phyloP scores from a whole-genome alignment of 1,140 invertebrate genomes.

The Steinernema khuongi region DNA sequence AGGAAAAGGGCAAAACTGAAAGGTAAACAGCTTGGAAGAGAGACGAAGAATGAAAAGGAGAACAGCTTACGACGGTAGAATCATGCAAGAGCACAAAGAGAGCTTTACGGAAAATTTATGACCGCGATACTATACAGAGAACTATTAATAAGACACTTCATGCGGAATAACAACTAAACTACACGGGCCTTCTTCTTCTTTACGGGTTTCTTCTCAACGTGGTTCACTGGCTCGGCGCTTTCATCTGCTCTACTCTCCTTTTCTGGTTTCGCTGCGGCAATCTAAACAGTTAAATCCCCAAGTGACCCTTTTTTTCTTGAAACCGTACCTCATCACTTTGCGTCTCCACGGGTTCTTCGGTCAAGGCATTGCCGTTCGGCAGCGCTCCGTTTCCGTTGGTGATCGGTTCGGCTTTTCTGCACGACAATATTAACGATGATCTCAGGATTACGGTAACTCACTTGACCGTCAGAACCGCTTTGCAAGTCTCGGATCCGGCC shows the following conservation, averaged over 20 bases:
- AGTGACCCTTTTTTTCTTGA: neutral
- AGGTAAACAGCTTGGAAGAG: slow-evolving; percentile 7
- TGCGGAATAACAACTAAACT: neutral
- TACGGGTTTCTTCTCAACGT: neutral
- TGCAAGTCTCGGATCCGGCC: slow-evolving; percentile 69
- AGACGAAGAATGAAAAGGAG: neutral
- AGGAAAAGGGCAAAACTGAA: neutral
- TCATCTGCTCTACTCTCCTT: neutral
- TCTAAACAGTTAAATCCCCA: neutral
- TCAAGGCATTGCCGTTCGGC: neutral
- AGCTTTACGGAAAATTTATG: neutral
- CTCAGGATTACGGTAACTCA: neutral
- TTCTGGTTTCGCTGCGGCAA: neutral
- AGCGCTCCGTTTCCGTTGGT: slow-evolving; percentile 1
- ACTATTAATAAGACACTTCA: neutral
- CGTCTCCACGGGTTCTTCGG: neutral
- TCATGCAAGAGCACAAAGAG: neutral
- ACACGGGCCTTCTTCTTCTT: slow-evolving; percentile 3
- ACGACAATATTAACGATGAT: neutral
- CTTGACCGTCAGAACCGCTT: slow-evolving; percentile 1
- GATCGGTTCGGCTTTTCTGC: neutral
- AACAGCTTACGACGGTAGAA: neutral
- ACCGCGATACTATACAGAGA: slow-evolving; percentile 4
- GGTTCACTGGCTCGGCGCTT: neutral
- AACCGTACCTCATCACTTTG: neutral